Conservation (phyloP, 2,113 vertebrate species). For the Ptilonorhynchus violaceus region DNA sequence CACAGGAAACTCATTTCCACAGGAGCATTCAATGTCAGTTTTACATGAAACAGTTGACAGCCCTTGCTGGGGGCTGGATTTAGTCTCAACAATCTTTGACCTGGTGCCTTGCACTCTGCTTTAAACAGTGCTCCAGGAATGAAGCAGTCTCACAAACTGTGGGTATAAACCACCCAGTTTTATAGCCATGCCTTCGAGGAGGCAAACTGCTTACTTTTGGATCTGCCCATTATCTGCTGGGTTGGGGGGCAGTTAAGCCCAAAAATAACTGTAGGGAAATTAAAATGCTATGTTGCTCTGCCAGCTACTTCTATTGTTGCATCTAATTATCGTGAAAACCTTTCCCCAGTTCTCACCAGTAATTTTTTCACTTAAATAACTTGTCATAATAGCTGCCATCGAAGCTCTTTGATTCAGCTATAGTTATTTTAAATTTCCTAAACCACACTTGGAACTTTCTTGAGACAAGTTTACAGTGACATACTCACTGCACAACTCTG, state of each 20-base stretch:
- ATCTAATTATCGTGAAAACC: slow-evolving; percentile 20
- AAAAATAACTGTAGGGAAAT: not conserved
- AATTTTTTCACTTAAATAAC: slow-evolving; percentile 9
- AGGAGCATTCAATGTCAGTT: not conserved
- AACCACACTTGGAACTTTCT: not conserved
- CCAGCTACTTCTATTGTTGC: not conserved
- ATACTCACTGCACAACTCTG: not conserved
- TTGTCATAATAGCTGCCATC: not conserved
- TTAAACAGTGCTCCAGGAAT: not conserved
- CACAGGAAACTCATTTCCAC: not conserved
- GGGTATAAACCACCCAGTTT: not conserved
- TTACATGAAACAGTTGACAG: not conserved
- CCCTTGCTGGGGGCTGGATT: not conserved
- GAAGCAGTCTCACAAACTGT: not conserved
- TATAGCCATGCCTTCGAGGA: not conserved
- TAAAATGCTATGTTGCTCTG: not conserved
- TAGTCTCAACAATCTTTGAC: not conserved
- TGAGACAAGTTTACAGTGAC: not conserved
- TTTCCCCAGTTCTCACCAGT: not conserved
- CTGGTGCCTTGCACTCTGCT: not conserved
- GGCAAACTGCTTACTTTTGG: not conserved
- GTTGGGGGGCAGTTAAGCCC: not conserved
- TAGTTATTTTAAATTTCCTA: not conserved
- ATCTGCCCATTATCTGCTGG: not conserved
- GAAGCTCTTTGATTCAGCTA: not conserved